Evolutionary conservation across 2,888 invertebrate genomes (phyloP).

Genomic region (Chymomyza fuscimana): DNA sequence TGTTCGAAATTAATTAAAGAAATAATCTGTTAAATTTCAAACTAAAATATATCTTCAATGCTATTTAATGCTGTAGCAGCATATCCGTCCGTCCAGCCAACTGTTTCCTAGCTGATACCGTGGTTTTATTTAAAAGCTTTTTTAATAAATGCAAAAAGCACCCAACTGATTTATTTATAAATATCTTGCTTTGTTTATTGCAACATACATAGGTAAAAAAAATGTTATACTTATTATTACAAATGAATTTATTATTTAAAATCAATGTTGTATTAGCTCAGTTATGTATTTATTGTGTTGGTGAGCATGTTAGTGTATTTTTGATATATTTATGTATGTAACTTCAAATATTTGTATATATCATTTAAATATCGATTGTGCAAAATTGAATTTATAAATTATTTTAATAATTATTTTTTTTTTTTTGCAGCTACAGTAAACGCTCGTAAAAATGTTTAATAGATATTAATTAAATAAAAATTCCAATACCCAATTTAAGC

Average conservation of each 20-base stretch:
- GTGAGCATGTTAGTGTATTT: constrained; percentile 18
- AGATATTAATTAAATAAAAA: constrained; percentile 36
- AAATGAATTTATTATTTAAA: constrained; percentile 35
- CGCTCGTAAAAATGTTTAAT: not conserved
- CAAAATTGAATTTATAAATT: constrained; percentile 33
- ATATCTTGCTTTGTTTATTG: not conserved
- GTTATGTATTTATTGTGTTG: constrained; percentile 16
- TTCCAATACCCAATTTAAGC: constrained; percentile 1
- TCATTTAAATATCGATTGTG: constrained; percentile 54
- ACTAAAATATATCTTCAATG: too few relatives aligned
- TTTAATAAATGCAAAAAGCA: too few relatives aligned
- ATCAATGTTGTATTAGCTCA: constrained; percentile 2
- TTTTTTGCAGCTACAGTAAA: not conserved
- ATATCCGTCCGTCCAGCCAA: too few relatives aligned
- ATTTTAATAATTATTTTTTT: not conserved
- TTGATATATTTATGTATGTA: constrained; percentile 23
- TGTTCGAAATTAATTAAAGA: too few relatives aligned
- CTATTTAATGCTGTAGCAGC: too few relatives aligned
- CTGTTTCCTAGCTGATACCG: too few relatives aligned
- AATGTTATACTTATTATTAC: constrained; percentile 3
- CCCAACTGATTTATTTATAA: too few relatives aligned
- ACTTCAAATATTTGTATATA: constrained; percentile 29
- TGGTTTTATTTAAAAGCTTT: too few relatives aligned
- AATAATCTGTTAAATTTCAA: too few relatives aligned
- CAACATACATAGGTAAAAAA: not conserved